A percentile compares a stretch with the other conserved stretches of the same genome.
phyloP scores from a whole-genome alignment of 2,888 invertebrate species.

The Ormia ochracea region DNA sequence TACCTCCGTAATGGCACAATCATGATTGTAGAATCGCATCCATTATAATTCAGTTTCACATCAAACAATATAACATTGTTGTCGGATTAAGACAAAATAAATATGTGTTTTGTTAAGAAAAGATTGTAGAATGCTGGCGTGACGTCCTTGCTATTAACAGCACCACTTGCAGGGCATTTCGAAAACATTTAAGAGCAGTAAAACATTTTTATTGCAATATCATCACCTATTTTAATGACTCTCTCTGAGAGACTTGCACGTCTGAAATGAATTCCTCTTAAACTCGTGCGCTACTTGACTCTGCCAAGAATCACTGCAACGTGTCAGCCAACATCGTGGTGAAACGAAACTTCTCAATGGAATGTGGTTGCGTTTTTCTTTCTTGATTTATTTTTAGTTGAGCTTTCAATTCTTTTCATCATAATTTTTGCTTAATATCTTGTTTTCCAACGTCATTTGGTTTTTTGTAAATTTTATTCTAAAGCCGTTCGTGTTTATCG shows the following conservation, averaged over 20 bases:
- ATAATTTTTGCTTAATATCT: slow-evolving; percentile 10
- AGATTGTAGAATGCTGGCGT: neutral
- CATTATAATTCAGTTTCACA: no score
- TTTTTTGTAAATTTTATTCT: slow-evolving; percentile 21
- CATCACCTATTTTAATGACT: slow-evolving; percentile 3
- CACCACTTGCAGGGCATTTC: neutral
- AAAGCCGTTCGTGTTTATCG: slow-evolving; percentile 20
- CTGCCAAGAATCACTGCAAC: neutral
- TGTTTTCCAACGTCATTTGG: neutral
- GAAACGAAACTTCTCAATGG: slow-evolving; percentile 5
- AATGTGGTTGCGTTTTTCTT: slow-evolving; percentile 33
- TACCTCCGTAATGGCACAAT: no score
- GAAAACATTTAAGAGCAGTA: neutral
- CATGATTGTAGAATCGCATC: no score
- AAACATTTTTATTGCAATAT: slow-evolving; percentile 10
- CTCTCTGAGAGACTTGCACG: neutral
- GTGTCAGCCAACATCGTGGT: neutral
- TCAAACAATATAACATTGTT: no score
- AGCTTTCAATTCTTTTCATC: slow-evolving; percentile 15
- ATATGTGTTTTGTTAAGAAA: no score
- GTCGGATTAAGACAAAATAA: no score
- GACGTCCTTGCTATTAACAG: neutral
- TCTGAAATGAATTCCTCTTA: slow-evolving; percentile 24
- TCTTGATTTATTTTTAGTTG: neutral
- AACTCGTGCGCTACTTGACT: neutral